phyloP scores from a whole-genome alignment of 1,140 invertebrate genomes.

The Lepidurus arcticus region DNA sequence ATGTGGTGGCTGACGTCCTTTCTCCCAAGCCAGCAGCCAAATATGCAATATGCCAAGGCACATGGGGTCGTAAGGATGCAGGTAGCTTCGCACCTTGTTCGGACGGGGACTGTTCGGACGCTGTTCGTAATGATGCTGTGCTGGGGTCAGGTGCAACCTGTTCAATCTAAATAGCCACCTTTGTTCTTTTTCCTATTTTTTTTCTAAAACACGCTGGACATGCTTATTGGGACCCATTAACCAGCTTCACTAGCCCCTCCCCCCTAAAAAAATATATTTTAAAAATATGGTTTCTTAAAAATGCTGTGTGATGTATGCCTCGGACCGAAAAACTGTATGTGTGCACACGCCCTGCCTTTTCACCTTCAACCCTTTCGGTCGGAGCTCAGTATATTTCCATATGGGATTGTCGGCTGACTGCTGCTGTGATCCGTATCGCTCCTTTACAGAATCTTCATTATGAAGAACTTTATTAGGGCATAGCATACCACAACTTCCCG shows the following conservation, averaged over 20 bases:
- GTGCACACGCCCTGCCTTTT: not conserved
- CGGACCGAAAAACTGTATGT: not conserved
- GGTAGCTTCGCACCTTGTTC: slow-evolving; percentile 20
- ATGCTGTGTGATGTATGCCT: not conserved
- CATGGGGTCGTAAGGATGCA: not conserved
- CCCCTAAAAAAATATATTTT: too few relatives aligned
- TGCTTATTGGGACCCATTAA: not conserved
- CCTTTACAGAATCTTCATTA: slow-evolving; percentile 7
- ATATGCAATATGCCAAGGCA: not conserved
- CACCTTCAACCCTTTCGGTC: too few relatives aligned
- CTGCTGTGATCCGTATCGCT: not conserved
- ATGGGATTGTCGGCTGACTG: not conserved
- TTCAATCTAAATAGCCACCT: not conserved
- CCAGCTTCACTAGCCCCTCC: not conserved
- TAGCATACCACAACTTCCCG: not conserved
- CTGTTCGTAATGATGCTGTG: not conserved
- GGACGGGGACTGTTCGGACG: not conserved
- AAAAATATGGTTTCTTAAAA: too few relatives aligned
- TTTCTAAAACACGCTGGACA: not conserved
- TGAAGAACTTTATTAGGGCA: slow-evolving; percentile 22
- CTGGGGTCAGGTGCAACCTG: not conserved
- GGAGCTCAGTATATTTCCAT: not conserved
- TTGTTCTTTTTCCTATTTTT: not conserved
- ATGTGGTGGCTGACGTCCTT: too few relatives aligned
- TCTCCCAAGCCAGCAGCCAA: not conserved